Conservation (phyloP, 2,113 vertebrate species). For the Thamnophis sirtalis region DNA sequence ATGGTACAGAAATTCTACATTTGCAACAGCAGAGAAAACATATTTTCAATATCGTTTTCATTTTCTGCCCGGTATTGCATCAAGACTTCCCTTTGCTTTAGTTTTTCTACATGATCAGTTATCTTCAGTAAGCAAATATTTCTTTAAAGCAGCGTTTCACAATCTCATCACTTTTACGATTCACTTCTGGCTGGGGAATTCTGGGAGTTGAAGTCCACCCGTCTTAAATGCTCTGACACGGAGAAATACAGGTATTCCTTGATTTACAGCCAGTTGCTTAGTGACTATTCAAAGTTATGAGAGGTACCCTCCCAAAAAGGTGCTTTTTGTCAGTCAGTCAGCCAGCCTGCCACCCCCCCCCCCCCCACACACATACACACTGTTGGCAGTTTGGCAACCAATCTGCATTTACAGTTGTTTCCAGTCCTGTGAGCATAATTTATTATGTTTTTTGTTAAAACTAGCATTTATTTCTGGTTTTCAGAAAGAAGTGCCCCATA, state of each 20-base stretch:
- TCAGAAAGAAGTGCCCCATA: too few species aligned
- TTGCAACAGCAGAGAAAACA: neutral
- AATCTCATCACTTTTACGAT: neutral
- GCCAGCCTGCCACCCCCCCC: too few species aligned
- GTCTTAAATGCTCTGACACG: neutral
- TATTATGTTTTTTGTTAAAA: too few species aligned
- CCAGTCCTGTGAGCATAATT: too few species aligned
- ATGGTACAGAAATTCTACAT: slow-evolving; percentile 18
- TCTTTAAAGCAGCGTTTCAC: neutral
- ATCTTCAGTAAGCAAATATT: neutral
- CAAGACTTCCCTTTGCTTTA: neutral
- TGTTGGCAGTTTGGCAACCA: too few species aligned
- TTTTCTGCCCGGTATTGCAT: neutral
- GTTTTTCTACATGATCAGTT: neutral
- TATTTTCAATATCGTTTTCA: neutral
- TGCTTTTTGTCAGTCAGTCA: too few species aligned
- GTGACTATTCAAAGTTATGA: too few species aligned
- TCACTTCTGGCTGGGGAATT: neutral
- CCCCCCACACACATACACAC: too few species aligned
- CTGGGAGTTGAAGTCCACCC: neutral
- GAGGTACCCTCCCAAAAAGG: too few species aligned
- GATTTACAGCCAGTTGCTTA: neutral
- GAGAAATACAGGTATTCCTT: neutral
- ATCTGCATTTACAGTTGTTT: too few species aligned
- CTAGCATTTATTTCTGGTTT: too few species aligned